phyloP scores from a whole-genome alignment of 2,113 vertebrate species.

The Pyrgilauda ruficollis region DNA sequence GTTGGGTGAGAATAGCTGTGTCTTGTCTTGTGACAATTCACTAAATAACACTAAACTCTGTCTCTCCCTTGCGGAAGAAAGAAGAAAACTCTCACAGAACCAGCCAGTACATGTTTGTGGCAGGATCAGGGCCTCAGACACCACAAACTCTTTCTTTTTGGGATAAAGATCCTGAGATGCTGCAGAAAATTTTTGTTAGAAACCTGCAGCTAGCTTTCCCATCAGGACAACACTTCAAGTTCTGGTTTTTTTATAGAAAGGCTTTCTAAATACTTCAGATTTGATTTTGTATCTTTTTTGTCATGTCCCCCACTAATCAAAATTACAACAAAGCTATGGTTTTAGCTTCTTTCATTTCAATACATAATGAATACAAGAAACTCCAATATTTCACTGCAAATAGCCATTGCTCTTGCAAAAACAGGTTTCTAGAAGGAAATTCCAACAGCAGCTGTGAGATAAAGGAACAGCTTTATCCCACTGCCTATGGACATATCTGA shows the following conservation, averaged over 20 bases:
- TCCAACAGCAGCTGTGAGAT: constrained; percentile 1
- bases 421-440: neutral
- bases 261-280: neutral
- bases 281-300: neutral
- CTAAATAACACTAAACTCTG: neutral
- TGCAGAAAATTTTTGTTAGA: neutral
- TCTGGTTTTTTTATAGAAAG: neutral
- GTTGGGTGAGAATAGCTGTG: constrained; percentile 18
- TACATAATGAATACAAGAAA: neutral
- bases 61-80: neutral
- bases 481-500: neutral
- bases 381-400: neutral
- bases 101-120: neutral
- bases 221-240: neutral
- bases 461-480: neutral
- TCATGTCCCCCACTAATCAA: neutral
- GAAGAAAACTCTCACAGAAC: neutral
- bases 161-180: neutral
- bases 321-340: neutral
- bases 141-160: neutral
- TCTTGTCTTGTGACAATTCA: constrained; percentile 22
- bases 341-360: neutral
- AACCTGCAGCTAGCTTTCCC: neutral
- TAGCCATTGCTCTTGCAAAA: neutral
- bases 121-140: constrained; percentile 1